Base-by-base conservation (phyloP, 2,888 invertebrate genomes). In the Dynastes tityus region DNA sequence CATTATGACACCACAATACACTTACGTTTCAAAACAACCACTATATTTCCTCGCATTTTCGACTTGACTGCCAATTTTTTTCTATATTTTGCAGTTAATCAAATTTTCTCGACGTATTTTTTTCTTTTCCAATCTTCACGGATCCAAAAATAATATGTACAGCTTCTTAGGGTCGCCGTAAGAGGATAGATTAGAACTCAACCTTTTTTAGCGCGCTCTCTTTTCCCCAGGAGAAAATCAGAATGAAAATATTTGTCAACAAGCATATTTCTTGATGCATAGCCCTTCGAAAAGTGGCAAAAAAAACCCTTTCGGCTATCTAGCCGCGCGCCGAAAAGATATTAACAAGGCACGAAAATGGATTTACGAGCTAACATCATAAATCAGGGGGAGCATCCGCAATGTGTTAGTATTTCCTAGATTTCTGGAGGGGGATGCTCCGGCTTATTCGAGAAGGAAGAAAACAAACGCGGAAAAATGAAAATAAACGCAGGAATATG, bases 331-430 rank as follows among this genome's bases (percentile, higher is more conserved):
- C 68, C 68, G 51, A 49, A 68, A 68, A 68, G 49, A 68, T 68
- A 68, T 68, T 68, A 51, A 68, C 68, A 51, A 27, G 22, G 51
- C 9, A 63, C 53, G 51, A 68, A 68, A 68, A 68, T 68, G 68
- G 68, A 68, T 68, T 68, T 68, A 68, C 51, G 68, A 51, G 51
- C 68, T 51, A 27, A 68, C 51, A 68, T 51, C 68, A 68, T 68
- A 68, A 68, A 68, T 68, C 68, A 68, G 6, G 11, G 27, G 6
- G n/a, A 51, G 68, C 29, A 22, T 49, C 51, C 29, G 37, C 45
- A 40, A n/a, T 27, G 9, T 51, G 68, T 51, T 51, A 68, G 68
- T 51, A 51, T 68, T 22, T 51, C 51, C 22, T 63, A 63, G 32
- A 63, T 63, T 29, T 63, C 32, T 37, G 32, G 32, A 37, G 32